Base-by-base conservation (phyloP, 2,797 vertebrate genomes). In the Sphenopsis melanotis region DNA sequence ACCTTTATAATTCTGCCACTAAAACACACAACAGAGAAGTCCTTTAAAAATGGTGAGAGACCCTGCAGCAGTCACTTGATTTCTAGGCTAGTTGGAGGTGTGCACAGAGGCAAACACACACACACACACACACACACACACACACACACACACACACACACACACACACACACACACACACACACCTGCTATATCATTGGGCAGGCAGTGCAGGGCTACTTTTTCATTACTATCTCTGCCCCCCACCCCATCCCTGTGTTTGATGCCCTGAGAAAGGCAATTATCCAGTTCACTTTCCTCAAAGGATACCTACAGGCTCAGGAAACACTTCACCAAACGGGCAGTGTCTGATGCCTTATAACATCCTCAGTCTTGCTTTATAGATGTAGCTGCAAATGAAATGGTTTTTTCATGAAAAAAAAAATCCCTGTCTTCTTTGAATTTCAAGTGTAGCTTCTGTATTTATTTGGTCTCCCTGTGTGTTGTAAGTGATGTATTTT, bases 251-350 rank as follows among this genome's bases (percentile, higher is more conserved):
- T 70, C 80, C 27, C 72, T 75, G 65, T 87, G 80, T 72, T 89
- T 92, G 96, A 95, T 93, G 91, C 80, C 57, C 89, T 61, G 56
- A 92, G 70, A 97, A 96, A 93, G 89, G 83, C 88, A 92, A 96
- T 97, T 95, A 93, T 50, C 56, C 69, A 56, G 39, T 92, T 95
- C 83, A 63, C 87, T 92, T 85, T 96, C 91, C 92, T 87, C 14
- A 3, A 77, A 91, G 64, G 42, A 79, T 65, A 77, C 87, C 90
- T 77, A 49, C 39, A 77, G 90, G 78, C 87, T 94, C 55, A 64
- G 89, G 94, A 96, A 79, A 61, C 85, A 15, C 65, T 91, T 29
- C 10, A 82, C 65, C 82, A 86, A 59, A 83, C 0, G 9, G 66
- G 49, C 63, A 68, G 72, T 44, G 72, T 89, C 87, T 41, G 1